These are phyloP conservation scores for Lophotis ruficrista DNA, from an alignment of 2,113 vertebrate genomes.

Conservation along the genomic window DNA sequence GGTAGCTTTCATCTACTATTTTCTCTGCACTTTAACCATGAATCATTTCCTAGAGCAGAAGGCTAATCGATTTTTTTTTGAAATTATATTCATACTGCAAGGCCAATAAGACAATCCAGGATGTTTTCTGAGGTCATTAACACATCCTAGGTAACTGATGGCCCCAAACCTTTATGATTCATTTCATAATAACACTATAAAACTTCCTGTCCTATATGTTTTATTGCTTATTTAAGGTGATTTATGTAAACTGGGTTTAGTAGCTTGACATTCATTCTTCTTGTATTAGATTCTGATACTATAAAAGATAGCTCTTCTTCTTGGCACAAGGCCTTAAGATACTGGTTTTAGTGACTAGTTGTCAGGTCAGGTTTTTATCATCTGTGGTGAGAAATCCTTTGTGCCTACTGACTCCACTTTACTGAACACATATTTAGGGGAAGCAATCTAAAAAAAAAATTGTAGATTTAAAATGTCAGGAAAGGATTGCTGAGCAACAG, in stretches of 20 bases:
- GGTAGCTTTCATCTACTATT: neutral
- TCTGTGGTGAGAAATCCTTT: neutral
- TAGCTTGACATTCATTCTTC: neutral
- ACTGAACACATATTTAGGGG: neutral
- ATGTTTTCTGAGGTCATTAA: neutral
- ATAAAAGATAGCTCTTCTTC: neutral
- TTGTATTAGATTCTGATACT: neutral
- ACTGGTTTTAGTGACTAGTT: neutral
- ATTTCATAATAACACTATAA: neutral
- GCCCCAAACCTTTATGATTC: neutral
- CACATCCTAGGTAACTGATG: neutral
- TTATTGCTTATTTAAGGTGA: conserved; percentile 4
- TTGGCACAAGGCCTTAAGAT: neutral
- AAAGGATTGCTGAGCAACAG: neutral
- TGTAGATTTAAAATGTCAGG: neutral
- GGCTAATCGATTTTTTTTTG: neutral
- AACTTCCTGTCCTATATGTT: neutral
- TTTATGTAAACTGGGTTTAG: neutral
- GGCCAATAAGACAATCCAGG: neutral
- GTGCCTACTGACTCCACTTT: neutral
- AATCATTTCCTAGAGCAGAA: neutral
- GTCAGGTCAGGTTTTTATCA: neutral
- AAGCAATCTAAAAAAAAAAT: neutral
- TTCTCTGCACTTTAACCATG: neutral
- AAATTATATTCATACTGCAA: neutral